Base-by-base conservation (phyloP, 2,797 vertebrate species). In the Channallabes apus region DNA sequence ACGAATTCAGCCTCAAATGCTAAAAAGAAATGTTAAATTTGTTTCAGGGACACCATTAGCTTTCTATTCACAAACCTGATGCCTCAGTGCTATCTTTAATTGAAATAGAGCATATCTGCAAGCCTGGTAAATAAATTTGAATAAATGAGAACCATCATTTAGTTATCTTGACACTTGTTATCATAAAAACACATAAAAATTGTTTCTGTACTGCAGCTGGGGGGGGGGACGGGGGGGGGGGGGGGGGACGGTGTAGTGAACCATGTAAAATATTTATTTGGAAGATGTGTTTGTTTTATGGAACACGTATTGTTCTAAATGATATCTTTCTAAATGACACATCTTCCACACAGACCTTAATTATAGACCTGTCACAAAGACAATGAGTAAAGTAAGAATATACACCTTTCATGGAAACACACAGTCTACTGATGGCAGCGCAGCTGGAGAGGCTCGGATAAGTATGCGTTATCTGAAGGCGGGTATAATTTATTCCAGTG, bases 361-460 rank as follows among this genome's bases (percentile, higher is more conserved):
- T 86, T 86, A 86, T 86, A 38, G 68, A 62, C 38, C 81, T 79
- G 85, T 86, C 85, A 79, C 14, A 27, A 46, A 71, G 58, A 67
- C n/a, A 61, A 69, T 35, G 35, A 79, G 46, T 86, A 81, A 76
- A 79, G 46, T 86, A 81, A 76, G 38, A 56, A 68, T 51, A 82
- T 80, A n/a, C n/a, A 86, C 62, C 65, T 59, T 51, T 73, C 32
- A 29, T 65, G 62, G 73, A 29, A 65, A 46, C 46, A 24, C 56
- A 46, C 46, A 20, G 38, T 82, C 73, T 54, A 76, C 35, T 18
- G 72, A 79, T 77, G 80, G 64, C 75, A 72, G 58, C 24, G 54
- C 58, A 83, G 62, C 72, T 72, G 72, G 22, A 80, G 59, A 32
- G 41, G 27, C 32, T 61, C 17, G 4, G 54, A 46, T 64, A 64